Evolutionary conservation across 2,797 vertebrate species (phyloP).

Genomic region (Sternotherus odoratus): DNA sequence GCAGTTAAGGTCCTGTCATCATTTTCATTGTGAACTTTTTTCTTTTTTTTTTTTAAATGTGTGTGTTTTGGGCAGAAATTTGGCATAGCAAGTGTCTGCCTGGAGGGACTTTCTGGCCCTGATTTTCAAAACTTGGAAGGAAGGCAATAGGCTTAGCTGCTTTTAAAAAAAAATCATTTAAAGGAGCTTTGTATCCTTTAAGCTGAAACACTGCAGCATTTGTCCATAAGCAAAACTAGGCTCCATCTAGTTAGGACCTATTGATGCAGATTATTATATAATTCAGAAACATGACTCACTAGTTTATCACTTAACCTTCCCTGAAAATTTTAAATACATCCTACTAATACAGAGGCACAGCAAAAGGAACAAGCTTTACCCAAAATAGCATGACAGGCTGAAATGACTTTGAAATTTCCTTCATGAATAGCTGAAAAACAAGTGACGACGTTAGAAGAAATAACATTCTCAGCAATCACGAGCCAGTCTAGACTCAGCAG

Average conservation of each 20-base stretch:
- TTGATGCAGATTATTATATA: not conserved
- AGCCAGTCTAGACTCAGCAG: not conserved
- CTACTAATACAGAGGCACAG: not conserved
- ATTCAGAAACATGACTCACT: not conserved
- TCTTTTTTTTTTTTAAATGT: not conserved
- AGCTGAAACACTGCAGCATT: not conserved
- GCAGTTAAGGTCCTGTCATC: constrained; percentile 22
- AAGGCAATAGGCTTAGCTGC: not conserved
- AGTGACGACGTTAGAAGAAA: too few species aligned
- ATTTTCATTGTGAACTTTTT: constrained; percentile 26
- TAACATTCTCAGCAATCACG: not conserved
- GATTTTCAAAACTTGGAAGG: constrained; percentile 11
- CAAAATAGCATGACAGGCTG: not conserved
- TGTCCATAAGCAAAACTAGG: not conserved
- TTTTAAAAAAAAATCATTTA: not conserved
- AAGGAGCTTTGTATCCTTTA: constrained; percentile 1
- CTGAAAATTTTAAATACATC: not conserved
- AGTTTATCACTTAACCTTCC: not conserved
- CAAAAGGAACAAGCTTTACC: too few species aligned
- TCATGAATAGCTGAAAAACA: not conserved
- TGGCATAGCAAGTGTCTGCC: constrained; percentile 13
- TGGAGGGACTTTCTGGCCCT: constrained; percentile 30
- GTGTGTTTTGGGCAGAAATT: not conserved
- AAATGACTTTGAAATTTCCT: not conserved
- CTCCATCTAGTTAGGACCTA: not conserved